Base-by-base conservation (phyloP, 2,797 vertebrate genomes). In the Podarcis siculus region DNA sequence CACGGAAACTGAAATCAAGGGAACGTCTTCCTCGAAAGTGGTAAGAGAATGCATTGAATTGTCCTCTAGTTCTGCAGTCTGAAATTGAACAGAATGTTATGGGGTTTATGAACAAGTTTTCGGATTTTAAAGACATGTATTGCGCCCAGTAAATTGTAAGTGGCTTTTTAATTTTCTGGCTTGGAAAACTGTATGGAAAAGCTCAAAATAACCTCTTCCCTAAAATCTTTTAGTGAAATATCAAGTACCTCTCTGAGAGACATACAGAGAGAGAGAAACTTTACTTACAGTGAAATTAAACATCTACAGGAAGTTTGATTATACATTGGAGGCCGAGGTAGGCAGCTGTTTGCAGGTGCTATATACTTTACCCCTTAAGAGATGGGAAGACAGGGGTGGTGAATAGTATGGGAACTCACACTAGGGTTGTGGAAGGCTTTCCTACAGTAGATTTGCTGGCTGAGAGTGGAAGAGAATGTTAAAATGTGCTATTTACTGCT, bases 51-150 rank as follows among this genome's bases (percentile, higher is more conserved):
- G 98, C 98, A 66, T 98, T 99, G 96, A 99, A 99, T 95, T 99
- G 99, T 37, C 99, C 99, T 95, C 99, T 98, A 79, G 98, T 98
- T 94, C 98, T 98, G 94, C 99, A 99, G 95, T 99, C 99, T 99
- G 80, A 76, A 94, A 92, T 67, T 10, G 81, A 58, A 87, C 1
- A 90, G 58, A 82, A 90, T 85, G 85, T 85, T n/a, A 79, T n/a
- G 79, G 5, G 67, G 82, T 89, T 79, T 85, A 83, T 69, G 2
- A 66, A 19, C 13, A 80, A 89, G 21, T 66, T 61, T 76, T 82
- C 3, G 30, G 9, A 7, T 86, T 35, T 58, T 42, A 7, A 32
- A 82, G 32, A 81, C 30, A 66, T 69, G 13, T 30, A 82, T 61
- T 37, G 37, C 3, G 15, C 17, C 30, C 49, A 80, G 17, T 32